phyloP scores from a whole-genome alignment of 1,140 invertebrate species.

The Meloidogyne exigua region DNA sequence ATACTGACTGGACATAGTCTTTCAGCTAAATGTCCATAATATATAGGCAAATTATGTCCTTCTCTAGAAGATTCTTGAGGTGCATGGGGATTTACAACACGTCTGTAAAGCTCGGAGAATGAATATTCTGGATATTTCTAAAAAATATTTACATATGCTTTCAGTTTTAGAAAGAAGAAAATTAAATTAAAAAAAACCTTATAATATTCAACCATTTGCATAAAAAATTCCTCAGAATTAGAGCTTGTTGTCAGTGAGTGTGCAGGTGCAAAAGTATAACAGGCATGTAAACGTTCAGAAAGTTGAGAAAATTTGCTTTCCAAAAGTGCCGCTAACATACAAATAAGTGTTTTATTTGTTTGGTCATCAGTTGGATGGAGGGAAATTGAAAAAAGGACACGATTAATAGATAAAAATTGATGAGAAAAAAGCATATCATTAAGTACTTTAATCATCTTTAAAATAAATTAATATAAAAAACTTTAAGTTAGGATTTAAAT shows the following conservation, averaged over 20 bases:
- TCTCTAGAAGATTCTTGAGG: constrained; percentile 17
- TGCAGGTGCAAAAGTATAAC: constrained; percentile 28
- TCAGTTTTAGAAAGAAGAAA: not conserved
- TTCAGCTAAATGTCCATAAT: constrained; percentile 41
- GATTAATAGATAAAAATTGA: constrained; percentile 43
- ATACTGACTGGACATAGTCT: constrained; percentile 34
- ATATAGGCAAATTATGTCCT: constrained; percentile 27
- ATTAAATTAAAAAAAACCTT: constrained; percentile 28
- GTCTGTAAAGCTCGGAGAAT: constrained; percentile 29
- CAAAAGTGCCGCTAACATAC: constrained; percentile 12
- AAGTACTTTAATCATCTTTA: constrained; percentile 33
- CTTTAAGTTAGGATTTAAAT: not conserved
- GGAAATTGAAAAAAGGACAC: constrained; percentile 41
- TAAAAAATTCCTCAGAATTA: constrained; percentile 48
- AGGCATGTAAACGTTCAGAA: constrained; percentile 31
- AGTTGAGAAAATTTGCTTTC: constrained; percentile 27
- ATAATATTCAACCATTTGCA: constrained; percentile 44
- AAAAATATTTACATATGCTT: not conserved
- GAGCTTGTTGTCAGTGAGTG: constrained; percentile 25
- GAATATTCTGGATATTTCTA: constrained; percentile 40
- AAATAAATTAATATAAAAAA: constrained; percentile 2
- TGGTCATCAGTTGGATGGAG: constrained; percentile 46
- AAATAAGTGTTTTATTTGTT: constrained; percentile 38
- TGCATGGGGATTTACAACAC: constrained; percentile 11
- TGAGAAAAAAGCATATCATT: constrained; percentile 45